Evolutionary conservation across 2,888 invertebrate genomes (phyloP), one percentile per base, ranked within the genome.

Genomic region (Saturnia japonica): DNA sequence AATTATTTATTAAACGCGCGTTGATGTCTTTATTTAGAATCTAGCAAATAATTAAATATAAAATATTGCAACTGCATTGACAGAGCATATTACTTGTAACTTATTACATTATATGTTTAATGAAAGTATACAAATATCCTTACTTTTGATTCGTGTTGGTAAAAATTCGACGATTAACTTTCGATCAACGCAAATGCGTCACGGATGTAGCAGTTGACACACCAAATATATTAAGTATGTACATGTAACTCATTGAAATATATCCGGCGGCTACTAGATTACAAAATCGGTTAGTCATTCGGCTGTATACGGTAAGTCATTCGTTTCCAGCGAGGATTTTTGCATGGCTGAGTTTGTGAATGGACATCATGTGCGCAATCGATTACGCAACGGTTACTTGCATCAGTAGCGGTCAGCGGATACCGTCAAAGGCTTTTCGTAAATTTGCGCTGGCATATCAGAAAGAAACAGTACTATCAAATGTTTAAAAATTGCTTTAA

Each of bases 351-450:
- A 77, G 78, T 78, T 84, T 77, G 82, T 87, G 85, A 88, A 89
- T 87, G 87, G 81, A 74, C 73, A 73, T 72, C 79, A 80, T 77
- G 78, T 78, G 81, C 80, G 82, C 83, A 86, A 84, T 84, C 84
- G 83, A 85, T 88, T 88, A 85, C 80, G 80, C 83, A 86, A 87
- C 85, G 83, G 82, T 80, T 79, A 77, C 74, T 74, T 72, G 71
- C 70, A 73, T 79, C 79, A 83, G 84, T 82, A 82, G 81, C 83
- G 84, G 81, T 82, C 77, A 82, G 81, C 83, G 84, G 81, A 83
- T 77, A 80, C 75, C 77, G 78, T 79, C 75, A 86, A 88, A 83
- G 89, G 89, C 84, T 88, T 90, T 88, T 71, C 68, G 68, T 73
- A 78, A 78, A 77, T 73, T 78, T 74, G 74, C 22, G 1, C 12